Evolutionary conservation across 2,888 invertebrate species (phyloP).

Genomic region (Xanthia togata): DNA sequence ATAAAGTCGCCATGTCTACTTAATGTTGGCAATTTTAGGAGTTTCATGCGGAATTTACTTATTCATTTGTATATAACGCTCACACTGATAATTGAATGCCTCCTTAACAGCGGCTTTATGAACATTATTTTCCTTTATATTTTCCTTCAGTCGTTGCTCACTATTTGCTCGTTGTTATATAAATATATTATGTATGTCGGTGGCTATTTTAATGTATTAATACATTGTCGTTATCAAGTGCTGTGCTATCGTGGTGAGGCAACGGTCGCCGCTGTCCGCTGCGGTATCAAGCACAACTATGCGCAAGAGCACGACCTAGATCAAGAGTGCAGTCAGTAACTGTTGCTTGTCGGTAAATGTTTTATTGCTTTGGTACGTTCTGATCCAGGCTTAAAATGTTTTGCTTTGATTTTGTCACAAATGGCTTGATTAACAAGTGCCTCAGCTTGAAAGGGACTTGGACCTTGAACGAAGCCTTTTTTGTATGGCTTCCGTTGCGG

Average conservation of each 20-base stretch:
- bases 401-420: constrained; percentile 16
- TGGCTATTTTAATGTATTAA: constrained; percentile 32
- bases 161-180: constrained; percentile 8
- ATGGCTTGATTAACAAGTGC: not conserved
- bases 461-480: constrained; percentile 20
- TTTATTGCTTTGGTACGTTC: constrained; percentile 11
- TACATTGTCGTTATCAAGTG: constrained; percentile 56
- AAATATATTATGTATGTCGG: constrained; percentile 4
- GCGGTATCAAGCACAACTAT: constrained; percentile 55
- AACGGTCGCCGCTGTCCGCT: constrained; percentile 54
- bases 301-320: constrained; percentile 61
- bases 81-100: not conserved
- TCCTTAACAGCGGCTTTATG: not conserved
- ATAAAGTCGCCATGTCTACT: not conserved
- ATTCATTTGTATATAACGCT: not conserved
- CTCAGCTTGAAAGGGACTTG: not conserved
- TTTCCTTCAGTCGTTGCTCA: constrained; percentile 14
- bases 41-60: not conserved
- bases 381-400: not conserved
- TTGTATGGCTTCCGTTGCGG: constrained; percentile 16
- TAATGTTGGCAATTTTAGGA: not conserved
- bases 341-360: constrained; percentile 26
- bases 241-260: constrained; percentile 57
- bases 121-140: constrained; percentile 6
- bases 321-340: constrained; percentile 41